phyloP scores from a whole-genome alignment of 1,140 invertebrate species.

The Penaeus vannamei region DNA sequence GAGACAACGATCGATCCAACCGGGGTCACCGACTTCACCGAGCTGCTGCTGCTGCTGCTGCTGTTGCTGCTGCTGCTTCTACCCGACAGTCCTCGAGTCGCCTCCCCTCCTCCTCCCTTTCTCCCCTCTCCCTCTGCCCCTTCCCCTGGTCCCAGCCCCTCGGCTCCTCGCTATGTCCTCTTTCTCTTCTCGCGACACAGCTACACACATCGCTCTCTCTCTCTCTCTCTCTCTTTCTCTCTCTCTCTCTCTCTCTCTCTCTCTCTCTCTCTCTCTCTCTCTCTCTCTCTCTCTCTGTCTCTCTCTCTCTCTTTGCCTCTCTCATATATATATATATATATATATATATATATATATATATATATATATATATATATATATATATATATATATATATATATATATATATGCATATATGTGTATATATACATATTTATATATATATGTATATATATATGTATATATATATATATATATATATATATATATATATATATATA shows the following conservation, averaged over 20 bases:
- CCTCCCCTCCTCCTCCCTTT: neutral
- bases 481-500: neutral
- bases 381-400: constrained; percentile 7
- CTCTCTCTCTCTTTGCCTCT: constrained; percentile 9
- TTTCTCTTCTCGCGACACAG: neutral
- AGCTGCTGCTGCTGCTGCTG: neutral
- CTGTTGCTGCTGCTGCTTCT: too few relatives aligned
- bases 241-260: constrained; percentile 25
- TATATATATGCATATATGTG: constrained; percentile 9
- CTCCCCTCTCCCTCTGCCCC: neutral
- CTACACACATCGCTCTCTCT: neutral
- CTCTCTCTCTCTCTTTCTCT: constrained; percentile 9
- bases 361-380: neutral
- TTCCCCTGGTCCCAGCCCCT: neutral
- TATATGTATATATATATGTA: constrained; percentile 17
- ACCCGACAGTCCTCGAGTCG: neutral
- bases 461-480: neutral
- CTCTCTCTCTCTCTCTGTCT: constrained; percentile 26
- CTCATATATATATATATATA: neutral
- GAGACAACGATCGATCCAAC: constrained; percentile 57
- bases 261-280: constrained; percentile 26
- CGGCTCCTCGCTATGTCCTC: neutral
- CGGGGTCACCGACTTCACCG: constrained; percentile 53
- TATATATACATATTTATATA: neutral
- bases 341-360: neutral